A percentile compares a stretch with the other conserved stretches of the same genome.
Evolutionary conservation across 2,113 vertebrate genomes (phyloP).

Genomic region (Platichthys stellatus): DNA sequence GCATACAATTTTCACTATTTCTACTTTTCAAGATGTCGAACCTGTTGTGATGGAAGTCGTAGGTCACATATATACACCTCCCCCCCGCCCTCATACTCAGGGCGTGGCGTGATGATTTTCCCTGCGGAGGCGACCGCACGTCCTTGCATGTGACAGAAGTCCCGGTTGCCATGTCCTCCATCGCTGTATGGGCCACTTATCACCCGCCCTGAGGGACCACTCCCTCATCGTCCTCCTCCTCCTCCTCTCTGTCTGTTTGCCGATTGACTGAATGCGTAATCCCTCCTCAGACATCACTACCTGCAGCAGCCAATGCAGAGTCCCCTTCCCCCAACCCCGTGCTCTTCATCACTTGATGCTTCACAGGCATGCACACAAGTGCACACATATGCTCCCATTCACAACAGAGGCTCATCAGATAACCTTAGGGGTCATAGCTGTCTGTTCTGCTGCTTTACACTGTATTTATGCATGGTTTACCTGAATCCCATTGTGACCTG

Average conservation of each 20-base stretch:
- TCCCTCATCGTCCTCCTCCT: conserved; percentile 29
- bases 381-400: conserved; percentile 38
- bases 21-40: neutral
- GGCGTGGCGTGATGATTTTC: conserved; percentile 54
- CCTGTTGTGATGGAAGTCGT: conserved; percentile 49
- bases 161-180: conserved; percentile 71
- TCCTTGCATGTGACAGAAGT: conserved; percentile 77
- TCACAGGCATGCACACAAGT: conserved; percentile 24
- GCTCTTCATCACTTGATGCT: conserved; percentile 46
- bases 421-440: neutral
- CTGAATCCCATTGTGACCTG: conserved; percentile 39
- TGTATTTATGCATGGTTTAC: conserved; percentile 26
- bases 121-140: conserved; percentile 67
- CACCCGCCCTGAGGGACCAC: conserved; percentile 76
- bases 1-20: neutral
- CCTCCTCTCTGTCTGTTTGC: conserved; percentile 41
- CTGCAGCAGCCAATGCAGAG: conserved; percentile 33
- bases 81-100: conserved; percentile 24
- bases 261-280: conserved; percentile 38
- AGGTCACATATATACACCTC: conserved; percentile 38
- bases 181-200: conserved; percentile 76
- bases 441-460: conserved; percentile 8
- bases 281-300: conserved; percentile 47
- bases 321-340: conserved; percentile 25
- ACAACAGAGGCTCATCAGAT: conserved; percentile 26